Conservation (phyloP, 2,797 vertebrate species). For the Gallinago solitaria region DNA sequence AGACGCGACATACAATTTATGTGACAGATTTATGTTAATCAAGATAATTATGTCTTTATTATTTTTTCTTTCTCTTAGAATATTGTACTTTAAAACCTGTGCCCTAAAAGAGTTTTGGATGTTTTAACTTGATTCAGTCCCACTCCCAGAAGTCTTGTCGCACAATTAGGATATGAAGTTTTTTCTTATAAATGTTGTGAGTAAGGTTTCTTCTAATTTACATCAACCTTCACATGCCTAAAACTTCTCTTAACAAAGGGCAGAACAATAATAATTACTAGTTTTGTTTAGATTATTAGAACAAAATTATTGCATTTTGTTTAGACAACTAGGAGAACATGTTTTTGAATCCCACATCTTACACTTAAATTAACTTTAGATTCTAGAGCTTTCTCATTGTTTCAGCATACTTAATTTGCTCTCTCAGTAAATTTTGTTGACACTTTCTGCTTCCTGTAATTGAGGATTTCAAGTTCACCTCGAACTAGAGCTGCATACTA, state of each 20-base stretch:
- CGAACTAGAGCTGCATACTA: background rate
- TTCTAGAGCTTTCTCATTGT: background rate
- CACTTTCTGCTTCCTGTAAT: background rate
- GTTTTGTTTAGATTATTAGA: too few species aligned
- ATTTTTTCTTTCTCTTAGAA: background rate
- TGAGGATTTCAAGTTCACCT: constrained; percentile 43
- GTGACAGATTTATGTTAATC: background rate
- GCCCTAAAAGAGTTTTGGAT: background rate
- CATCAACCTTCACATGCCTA: background rate
- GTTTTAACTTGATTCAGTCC: background rate
- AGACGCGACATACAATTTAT: rapidly evolving
- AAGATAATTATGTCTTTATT: background rate
- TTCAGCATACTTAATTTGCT: background rate
- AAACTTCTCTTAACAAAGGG: background rate
- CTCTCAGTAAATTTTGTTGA: constrained; percentile 16
- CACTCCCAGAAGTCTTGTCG: background rate
- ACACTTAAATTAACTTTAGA: background rate
- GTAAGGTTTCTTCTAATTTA: background rate
- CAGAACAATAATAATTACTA: background rate
- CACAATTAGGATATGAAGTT: background rate
- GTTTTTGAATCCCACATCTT: background rate
- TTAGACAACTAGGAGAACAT: background rate
- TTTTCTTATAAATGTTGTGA: background rate
- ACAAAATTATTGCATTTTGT: background rate
- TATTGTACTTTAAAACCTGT: background rate